A percentile compares a stretch with the other conserved stretches of the same genome.
Evolutionary conservation across 92 coral and sea anemone genomes (phyloP).

Genomic region (Palythoa heliodiscus): DNA sequence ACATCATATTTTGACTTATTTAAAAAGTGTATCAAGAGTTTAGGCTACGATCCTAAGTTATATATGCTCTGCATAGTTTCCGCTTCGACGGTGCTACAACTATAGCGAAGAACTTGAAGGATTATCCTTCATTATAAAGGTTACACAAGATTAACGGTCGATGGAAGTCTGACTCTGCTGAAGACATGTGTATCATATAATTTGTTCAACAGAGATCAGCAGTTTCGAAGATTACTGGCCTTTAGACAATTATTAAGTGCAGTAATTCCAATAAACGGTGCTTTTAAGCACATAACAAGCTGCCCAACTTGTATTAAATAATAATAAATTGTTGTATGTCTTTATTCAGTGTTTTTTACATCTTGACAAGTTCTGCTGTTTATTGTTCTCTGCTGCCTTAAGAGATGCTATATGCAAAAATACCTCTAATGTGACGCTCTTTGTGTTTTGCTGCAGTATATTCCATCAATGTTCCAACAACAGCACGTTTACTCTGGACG

Average conservation of each 20-base stretch:
- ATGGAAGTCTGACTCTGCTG: background rate
- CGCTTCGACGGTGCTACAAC: constrained; percentile 56
- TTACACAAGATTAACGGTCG: background rate
- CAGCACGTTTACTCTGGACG: no score
- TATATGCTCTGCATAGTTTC: constrained; percentile 51
- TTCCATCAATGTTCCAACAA: no score
- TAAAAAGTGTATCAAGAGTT: no score
- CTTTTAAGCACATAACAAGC: no score
- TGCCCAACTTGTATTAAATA: background rate
- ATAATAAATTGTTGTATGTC: background rate
- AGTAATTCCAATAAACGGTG: background rate
- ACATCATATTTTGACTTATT: no score
- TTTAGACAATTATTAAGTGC: background rate
- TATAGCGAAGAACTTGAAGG: constrained; percentile 21
- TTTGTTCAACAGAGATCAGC: background rate
- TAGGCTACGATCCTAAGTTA: no score
- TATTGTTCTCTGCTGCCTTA: no score
- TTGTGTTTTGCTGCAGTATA: no score
- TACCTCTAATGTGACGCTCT: no score
- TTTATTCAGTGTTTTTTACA: no score
- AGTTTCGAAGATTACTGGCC: background rate
- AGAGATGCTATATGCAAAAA: no score
- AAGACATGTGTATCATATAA: constrained; percentile 11
- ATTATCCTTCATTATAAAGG: constrained; percentile 28
- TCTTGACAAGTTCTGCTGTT: no score